These are phyloP conservation scores for Synergus umbraculus DNA, from an alignment of 2,888 invertebrate genomes.

Conservation along the genomic window DNA sequence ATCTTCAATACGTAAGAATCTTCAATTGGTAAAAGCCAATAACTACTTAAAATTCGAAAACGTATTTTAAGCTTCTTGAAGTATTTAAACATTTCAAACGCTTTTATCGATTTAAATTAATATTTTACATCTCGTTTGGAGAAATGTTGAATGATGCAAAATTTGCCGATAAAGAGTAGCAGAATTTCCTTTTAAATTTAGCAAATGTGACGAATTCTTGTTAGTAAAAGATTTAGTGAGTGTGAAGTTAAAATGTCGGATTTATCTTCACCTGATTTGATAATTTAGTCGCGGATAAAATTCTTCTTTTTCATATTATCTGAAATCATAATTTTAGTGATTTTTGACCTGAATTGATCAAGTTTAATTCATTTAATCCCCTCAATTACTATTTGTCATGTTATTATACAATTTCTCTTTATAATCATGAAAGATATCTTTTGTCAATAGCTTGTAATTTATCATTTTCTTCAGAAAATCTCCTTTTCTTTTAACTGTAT, in stretches of 20 bases:
- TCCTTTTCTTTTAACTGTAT: not conserved
- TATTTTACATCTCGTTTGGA: not conserved
- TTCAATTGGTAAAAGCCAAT: not conserved
- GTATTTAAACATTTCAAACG: not conserved
- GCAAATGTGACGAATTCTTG: no score
- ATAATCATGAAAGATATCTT: not conserved
- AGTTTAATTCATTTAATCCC: no score
- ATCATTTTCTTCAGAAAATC: not conserved
- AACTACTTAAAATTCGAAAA: not conserved
- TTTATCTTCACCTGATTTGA: no score
- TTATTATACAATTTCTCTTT: not conserved
- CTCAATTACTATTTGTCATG: no score
- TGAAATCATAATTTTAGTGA: no score
- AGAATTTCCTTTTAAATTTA: not conserved
- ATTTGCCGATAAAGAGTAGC: not conserved
- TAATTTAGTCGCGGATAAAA: no score
- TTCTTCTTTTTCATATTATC: no score
- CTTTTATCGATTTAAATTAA: not conserved
- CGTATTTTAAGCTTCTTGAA: not conserved
- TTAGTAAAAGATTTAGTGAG: no score
- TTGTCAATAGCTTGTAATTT: not conserved
- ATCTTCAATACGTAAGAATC: no score
- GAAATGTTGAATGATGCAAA: not conserved
- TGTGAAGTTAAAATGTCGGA: no score
- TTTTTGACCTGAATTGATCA: no score